Conservation (phyloP, 1,140 invertebrate genomes). For the Drosophila kohkoa region DNA sequence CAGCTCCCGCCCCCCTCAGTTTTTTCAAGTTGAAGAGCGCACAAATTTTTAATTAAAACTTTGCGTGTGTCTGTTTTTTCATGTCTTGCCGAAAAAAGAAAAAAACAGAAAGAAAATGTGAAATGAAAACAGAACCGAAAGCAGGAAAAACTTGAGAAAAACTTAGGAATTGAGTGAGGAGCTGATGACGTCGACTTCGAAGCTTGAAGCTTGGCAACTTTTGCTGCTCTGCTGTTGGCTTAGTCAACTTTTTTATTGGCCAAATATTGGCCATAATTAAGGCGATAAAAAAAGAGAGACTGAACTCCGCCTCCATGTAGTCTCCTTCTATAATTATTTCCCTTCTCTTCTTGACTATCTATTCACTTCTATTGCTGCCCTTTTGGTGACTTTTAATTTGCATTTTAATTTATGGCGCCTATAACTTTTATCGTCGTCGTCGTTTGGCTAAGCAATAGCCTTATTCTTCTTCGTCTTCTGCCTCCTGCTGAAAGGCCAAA, state of each 20-base stretch:
- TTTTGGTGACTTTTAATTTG: constrained; percentile 69
- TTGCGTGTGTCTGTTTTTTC: constrained; percentile 41
- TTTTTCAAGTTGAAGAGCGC: constrained; percentile 35
- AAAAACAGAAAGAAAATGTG: not conserved
- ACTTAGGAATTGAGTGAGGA: constrained; percentile 28
- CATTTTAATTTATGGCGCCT: constrained; percentile 79
- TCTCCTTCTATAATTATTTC: constrained; percentile 62
- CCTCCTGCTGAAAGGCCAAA: constrained; percentile 19
- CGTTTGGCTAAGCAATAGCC: constrained; percentile 13
- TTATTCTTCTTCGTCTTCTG: not conserved
- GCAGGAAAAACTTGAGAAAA: not conserved
- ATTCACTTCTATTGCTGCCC: constrained; percentile 6
- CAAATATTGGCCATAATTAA: constrained; percentile 80
- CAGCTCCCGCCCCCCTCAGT: not conserved
- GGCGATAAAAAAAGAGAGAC: constrained; percentile 58
- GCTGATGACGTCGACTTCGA: constrained; percentile 40
- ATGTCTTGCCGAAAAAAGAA: constrained; percentile 8
- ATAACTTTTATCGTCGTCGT: constrained; percentile 73
- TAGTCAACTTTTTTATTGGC: constrained; percentile 63
- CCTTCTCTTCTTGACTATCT: not conserved
- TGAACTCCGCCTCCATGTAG: not conserved
- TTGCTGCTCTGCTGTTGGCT: constrained; percentile 24
- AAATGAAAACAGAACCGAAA: constrained; percentile 2
- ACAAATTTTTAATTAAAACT: constrained; percentile 75
- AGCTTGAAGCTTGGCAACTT: constrained; percentile 20